Percentiles rank a stretch among this genome's conserved stretches.
phyloP scores from a whole-genome alignment of 2,888 invertebrate species.

The Diogma glabrata region DNA sequence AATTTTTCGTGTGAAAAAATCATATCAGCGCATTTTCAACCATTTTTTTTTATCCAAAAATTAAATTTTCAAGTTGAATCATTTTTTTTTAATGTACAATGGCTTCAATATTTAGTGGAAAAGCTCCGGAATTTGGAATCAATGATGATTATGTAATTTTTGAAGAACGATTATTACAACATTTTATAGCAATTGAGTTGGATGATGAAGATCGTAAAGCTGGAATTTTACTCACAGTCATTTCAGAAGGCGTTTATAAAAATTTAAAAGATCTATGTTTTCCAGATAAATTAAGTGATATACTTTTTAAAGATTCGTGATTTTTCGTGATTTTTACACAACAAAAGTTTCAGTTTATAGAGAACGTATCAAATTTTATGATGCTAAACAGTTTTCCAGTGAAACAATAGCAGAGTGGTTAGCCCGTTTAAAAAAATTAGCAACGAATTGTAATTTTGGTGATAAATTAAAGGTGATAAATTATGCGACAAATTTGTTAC shows the following conservation, averaged over 20 bases:
- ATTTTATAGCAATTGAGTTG: background rate
- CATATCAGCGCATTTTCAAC: no score
- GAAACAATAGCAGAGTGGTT: constrained; percentile 1
- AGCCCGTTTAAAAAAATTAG: background rate
- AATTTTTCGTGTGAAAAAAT: no score
- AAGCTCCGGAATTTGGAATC: background rate
- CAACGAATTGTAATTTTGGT: background rate
- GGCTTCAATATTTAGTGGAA: no score
- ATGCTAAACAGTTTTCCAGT: background rate
- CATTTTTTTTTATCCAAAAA: no score
- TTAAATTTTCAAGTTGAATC: no score
- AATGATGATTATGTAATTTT: background rate
- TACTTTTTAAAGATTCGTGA: background rate
- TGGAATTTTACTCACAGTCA: background rate
- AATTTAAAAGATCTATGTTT: background rate
- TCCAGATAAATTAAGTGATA: background rate
- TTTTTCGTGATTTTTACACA: background rate
- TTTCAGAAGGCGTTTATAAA: background rate
- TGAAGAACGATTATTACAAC: background rate
- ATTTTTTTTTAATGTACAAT: no score
- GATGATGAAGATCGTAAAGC: background rate
- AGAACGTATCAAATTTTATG: background rate
- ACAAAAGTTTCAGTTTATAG: background rate
- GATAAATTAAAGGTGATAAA: background rate
- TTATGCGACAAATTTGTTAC: background rate